Conservation (phyloP, 2,113 vertebrate species). For the Sphaerodactylus townsendi region DNA sequence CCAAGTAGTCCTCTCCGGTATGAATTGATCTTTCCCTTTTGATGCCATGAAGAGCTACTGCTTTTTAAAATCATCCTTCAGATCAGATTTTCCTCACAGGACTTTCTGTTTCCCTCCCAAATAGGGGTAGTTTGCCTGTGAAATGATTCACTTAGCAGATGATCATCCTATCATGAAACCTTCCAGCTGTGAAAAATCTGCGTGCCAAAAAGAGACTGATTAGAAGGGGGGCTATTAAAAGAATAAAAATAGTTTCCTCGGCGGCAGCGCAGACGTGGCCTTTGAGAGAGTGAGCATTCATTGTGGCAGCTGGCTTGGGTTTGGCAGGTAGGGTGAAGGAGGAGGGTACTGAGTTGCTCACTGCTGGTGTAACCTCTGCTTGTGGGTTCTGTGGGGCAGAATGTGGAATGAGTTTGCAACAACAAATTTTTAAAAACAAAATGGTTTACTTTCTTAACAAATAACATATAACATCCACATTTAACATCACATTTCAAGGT, state of each 20-base stretch:
- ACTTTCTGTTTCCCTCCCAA: neutral
- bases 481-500: too few relatives aligned
- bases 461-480: too few relatives aligned
- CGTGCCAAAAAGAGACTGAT: conserved; percentile 1
- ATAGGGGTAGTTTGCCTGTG: neutral
- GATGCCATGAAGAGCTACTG: too few relatives aligned
- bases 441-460: too few relatives aligned
- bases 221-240: conserved; percentile 19
- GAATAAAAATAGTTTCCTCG: neutral
- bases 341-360: neutral
- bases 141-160: conserved; percentile 30
- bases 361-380: too few relatives aligned
- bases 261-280: neutral
- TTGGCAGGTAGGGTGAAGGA: neutral
- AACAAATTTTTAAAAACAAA: too few relatives aligned
- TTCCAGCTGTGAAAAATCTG: conserved; percentile 16
- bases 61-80: conserved; percentile 9
- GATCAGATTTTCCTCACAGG: neutral
- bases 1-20: too few relatives aligned
- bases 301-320: conserved; percentile 24
- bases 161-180: conserved; percentile 11
- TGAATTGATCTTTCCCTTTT: too few relatives aligned
- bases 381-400: too few relatives aligned
- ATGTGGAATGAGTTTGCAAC: too few relatives aligned
- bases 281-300: neutral